phyloP scores from a whole-genome alignment of 2,797 vertebrate genomes.

The Perodicticus potto region DNA sequence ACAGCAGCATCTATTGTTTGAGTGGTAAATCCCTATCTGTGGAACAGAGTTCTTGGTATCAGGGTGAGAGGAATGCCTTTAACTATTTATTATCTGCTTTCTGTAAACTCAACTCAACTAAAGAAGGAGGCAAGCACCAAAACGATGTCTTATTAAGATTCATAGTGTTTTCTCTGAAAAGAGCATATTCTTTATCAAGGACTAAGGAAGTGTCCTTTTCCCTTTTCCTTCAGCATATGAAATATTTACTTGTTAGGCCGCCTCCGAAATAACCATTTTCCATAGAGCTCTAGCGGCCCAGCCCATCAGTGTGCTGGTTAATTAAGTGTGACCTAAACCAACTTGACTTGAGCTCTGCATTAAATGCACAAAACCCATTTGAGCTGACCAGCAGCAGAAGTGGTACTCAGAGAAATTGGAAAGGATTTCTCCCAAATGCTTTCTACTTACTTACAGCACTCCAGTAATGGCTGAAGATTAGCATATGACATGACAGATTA shows the following conservation, averaged over 20 bases:
- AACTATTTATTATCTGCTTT: conserved; percentile 86
- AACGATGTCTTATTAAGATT: conserved; percentile 76
- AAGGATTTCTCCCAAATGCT: conserved; percentile 94
- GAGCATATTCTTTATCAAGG: conserved; percentile 74
- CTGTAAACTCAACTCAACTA: conserved; percentile 78
- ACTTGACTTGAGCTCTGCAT: conserved; percentile 92
- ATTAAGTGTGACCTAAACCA: conserved; percentile 93
- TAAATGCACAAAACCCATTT: conserved; percentile 94
- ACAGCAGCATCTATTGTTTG: conserved; percentile 78
- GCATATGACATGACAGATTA: conserved; percentile 99
- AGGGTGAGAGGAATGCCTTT: conserved; percentile 82
- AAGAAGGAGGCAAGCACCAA: conserved; percentile 73
- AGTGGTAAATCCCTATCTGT: conserved; percentile 76
- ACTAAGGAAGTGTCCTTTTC: conserved; percentile 77
- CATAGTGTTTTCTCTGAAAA: conserved; percentile 78
- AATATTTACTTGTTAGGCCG: conserved; percentile 90
- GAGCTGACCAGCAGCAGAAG: conserved; percentile 93
- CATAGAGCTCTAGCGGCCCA: conserved; percentile 85
- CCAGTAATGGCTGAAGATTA: conserved; percentile 98
- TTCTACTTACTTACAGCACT: conserved; percentile 94
- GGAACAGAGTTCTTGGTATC: conserved; percentile 80
- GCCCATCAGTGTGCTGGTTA: conserved; percentile 90
- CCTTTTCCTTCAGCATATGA: conserved; percentile 82
- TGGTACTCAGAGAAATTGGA: conserved; percentile 93
- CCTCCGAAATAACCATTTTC: conserved; percentile 88